Base-by-base conservation (phyloP, 64 coral and sea anemone species). In the Acropora tenuis region DNA sequence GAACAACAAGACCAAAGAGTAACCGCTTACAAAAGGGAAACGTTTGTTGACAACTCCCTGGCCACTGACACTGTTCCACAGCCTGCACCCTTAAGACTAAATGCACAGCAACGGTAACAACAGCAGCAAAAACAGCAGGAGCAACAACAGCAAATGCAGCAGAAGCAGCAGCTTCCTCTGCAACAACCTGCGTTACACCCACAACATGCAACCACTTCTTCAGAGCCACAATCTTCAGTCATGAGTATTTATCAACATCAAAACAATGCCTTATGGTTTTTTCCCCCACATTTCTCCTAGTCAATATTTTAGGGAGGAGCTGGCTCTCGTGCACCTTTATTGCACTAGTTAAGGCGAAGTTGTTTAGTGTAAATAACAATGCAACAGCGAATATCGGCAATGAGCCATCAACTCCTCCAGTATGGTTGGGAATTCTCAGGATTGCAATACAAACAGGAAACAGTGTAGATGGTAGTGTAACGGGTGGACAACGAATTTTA, bases 281-380 rank as follows among this genome's bases (percentile, higher is more conserved):
- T 89, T 11, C 40, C 79, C 79, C 74, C 42, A 2, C 76, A 30
- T 63, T 18, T 89, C 44, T 89, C 87, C 2, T 55, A 89, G 17
- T 52, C 87, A 10, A 89, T 53, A 16, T 8, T 89, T 6, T 68
- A 89, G 78, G 87, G 75, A 2, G 43, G 87, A 78, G 63, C 41
- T 40, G 87, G 87, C 3, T 89, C 75, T 4, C 87, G 1, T 89
- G 87, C 40, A 89, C 87, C 67, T 89, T 89, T 55, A 89, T 89
- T 66, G 75, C 75, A 15, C 3, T 89, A 63, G 5, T 63, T 44
- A 30, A 78, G 59, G 49, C 74, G 6, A 89, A 89, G n/a, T n/a
- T n/a, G n/a, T n/a, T n/a, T n/a, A n/a, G n/a, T n/a, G n/a, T n/a
- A n/a, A n/a, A n/a, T n/a, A n/a, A n/a, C n/a, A n/a, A n/a, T n/a